Evolutionary conservation across 1,140 invertebrate species (phyloP), one percentile per base, ranked within the genome.

Genomic region (Mizuhopecten yessoensis): DNA sequence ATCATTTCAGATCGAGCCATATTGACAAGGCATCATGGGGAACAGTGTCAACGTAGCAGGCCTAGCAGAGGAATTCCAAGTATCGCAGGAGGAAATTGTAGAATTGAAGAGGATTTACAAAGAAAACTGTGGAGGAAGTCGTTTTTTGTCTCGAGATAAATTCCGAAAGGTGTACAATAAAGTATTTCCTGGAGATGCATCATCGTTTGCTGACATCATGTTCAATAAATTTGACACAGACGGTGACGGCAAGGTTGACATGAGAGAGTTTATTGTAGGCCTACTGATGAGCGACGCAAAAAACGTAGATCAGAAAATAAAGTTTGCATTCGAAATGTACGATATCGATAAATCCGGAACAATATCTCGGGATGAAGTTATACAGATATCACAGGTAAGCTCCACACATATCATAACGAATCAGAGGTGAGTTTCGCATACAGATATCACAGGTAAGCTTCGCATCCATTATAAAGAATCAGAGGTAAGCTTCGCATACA

Each of bases 61-160:
- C 9, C 57, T 75, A 75, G 57, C 57, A 7, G 29, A 75, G 0
- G 57, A 75, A 17, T 75, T 75, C 57, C 57, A 75, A 75, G 57
- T 75, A 9, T 75, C 57, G 7, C 23, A 75, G 29, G n/a, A 23
- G 9, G 99, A 99, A 97, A 99, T 99, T 95, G 98, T 99, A 96
- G 99, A 99, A 97, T 99, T 99, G 99, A 99, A 99, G 97, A 99
- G 99, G 97, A 99, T 99, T 42, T 99, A 99, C 96, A 96, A 99
- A 89, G 99, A 33, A 34, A 90, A 88, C 33, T 87, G 91, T 33
- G 49, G 90, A 33, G 17, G 87, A 33, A 92, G 93, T 2, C 86
- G 34, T 1, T 87, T 86, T 34, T 33, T 93, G 1, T 92, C 92
- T 0, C 90, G 86, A 39, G 88, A 90, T 39, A 90, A 94, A 34